phyloP scores from a whole-genome alignment of 1,140 invertebrate species.

The Ceratosolen solmsi region DNA sequence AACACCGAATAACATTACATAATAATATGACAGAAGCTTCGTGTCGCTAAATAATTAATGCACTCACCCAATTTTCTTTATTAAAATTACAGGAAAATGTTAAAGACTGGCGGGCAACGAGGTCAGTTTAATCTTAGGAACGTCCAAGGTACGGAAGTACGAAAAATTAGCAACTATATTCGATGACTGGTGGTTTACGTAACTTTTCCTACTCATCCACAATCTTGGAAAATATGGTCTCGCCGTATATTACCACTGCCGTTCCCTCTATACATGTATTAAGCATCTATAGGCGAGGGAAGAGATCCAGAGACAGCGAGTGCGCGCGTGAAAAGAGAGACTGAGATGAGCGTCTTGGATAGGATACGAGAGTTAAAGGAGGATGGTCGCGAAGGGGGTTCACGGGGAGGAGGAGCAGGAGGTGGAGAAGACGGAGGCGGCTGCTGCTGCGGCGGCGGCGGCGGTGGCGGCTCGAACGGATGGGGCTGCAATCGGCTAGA shows the following conservation, averaged over 20 bases:
- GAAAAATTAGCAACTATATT: not conserved
- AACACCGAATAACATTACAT: not conserved
- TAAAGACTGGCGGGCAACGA: not conserved
- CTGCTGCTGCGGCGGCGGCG: conserved; percentile 21
- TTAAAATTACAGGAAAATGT: not conserved
- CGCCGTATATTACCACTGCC: conserved; percentile 38
- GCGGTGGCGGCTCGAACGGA: conserved; percentile 26
- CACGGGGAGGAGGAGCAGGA: not conserved
- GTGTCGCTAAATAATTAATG: not conserved
- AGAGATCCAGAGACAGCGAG: conserved; percentile 10
- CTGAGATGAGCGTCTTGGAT: conserved; percentile 64
- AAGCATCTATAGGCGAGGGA: conserved; percentile 48
- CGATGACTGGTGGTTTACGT: too few relatives aligned
- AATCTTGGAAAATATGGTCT: conserved; percentile 44
- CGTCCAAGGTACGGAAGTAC: not conserved
- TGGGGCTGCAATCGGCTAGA: conserved; percentile 49
- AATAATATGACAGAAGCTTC: not conserved
- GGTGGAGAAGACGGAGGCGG: conserved; percentile 24
- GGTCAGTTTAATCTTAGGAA: not conserved
- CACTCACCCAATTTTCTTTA: not conserved
- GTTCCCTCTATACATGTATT: conserved; percentile 49
- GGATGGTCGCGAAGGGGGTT: conserved; percentile 29
- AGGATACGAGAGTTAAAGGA: conserved; percentile 63
- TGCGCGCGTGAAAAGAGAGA: conserved; percentile 9
- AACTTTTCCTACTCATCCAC: conserved; percentile 43